Conservation (phyloP, 2,888 invertebrate genomes). For the Linyphia triangularis region DNA sequence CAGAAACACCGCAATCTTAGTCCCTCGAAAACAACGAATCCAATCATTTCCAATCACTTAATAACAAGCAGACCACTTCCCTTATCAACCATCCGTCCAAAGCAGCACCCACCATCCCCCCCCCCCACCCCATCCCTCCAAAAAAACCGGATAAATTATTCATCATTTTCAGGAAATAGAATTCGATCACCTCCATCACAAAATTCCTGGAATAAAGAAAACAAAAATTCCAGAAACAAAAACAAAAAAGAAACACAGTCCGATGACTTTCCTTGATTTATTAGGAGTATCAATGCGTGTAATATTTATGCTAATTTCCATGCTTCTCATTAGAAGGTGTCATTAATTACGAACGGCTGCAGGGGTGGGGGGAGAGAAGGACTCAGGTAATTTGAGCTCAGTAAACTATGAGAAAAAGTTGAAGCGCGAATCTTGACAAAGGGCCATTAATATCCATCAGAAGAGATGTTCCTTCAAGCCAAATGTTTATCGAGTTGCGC, state of each 20-base stretch:
- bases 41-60: too few species aligned
- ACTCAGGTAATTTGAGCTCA: slow-evolving; percentile 50
- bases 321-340: slow-evolving; percentile 53
- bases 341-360: slow-evolving; percentile 51
- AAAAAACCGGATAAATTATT: slow-evolving; percentile 37
- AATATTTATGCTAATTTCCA: slow-evolving; percentile 73
- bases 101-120: too few species aligned
- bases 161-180: slow-evolving; percentile 33
- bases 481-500: slow-evolving; percentile 51
- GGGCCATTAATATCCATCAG: slow-evolving; percentile 57
- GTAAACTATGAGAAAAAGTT: slow-evolving; percentile 27
- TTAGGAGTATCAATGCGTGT: slow-evolving; percentile 57
- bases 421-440: slow-evolving; percentile 35
- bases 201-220: not conserved
- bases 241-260: slow-evolving; percentile 17
- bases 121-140: not conserved
- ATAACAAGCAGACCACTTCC: too few species aligned
- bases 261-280: slow-evolving; percentile 64
- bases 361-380: not conserved
- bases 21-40: too few species aligned
- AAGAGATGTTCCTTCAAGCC: not conserved
- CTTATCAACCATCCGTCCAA: too few species aligned
- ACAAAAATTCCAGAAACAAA: not conserved
- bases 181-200: slow-evolving; percentile 17
- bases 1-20: too few species aligned